These are phyloP conservation scores for Pseudanteris insignis DNA, from an alignment of 2,888 invertebrate genomes.

Conservation along the genomic window DNA sequence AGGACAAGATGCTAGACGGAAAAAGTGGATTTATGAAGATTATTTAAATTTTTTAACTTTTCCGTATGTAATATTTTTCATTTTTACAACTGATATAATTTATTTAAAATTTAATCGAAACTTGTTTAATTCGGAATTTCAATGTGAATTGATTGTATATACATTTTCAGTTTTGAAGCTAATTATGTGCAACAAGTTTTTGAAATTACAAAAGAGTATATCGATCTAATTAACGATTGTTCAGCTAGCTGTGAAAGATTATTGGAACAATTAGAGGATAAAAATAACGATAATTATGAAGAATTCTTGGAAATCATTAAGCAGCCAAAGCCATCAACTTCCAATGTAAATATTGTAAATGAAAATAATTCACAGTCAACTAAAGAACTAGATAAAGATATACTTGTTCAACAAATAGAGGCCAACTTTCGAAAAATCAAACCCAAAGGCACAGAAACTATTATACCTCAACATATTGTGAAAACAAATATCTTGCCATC, in stretches of 20 bases:
- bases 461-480: slow-evolving; percentile 13
- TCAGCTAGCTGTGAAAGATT: slow-evolving; percentile 55
- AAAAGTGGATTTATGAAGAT: slow-evolving; percentile 64
- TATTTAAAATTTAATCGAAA: no score
- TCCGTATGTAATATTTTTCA: slow-evolving; percentile 60
- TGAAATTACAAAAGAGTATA: slow-evolving; percentile 60
- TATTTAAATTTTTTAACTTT: slow-evolving; percentile 60
- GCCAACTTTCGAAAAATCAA: slow-evolving; percentile 60
- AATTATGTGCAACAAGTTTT: slow-evolving; percentile 58
- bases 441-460: slow-evolving; percentile 46
- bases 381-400: slow-evolving; percentile 11
- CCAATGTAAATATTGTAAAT: not conserved
- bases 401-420: slow-evolving; percentile 53
- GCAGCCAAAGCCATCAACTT: slow-evolving; percentile 47
- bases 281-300: slow-evolving; percentile 60
- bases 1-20: slow-evolving; percentile 57
- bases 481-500: not conserved
- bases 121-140: no score
- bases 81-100: no score
- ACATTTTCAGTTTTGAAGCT: slow-evolving; percentile 55
- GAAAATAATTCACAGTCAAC: not conserved
- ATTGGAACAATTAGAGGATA: slow-evolving; percentile 60
- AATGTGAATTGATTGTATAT: no score
- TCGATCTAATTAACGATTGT: slow-evolving; percentile 58
- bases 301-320: slow-evolving; percentile 61